phyloP scores from a whole-genome alignment of 2,113 vertebrate genomes.

The Dicrurus megarhynchus region DNA sequence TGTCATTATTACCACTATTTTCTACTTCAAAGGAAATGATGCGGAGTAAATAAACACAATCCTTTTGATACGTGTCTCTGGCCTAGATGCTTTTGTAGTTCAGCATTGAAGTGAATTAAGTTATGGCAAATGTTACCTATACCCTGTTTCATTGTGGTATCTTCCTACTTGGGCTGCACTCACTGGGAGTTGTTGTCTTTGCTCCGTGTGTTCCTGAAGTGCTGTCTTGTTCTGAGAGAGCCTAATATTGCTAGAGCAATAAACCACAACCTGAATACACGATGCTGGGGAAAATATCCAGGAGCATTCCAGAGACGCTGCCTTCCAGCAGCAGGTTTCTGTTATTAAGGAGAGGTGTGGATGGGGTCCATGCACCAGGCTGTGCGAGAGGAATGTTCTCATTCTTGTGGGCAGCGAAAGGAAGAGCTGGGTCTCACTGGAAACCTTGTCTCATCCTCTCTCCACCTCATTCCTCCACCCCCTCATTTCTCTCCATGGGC shows the following conservation, averaged over 20 bases:
- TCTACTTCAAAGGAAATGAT: neutral
- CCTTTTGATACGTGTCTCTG: neutral
- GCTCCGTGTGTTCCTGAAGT: neutral
- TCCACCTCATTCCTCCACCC: conserved; percentile 19
- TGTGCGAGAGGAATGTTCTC: neutral
- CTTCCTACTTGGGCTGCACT: neutral
- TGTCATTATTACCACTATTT: neutral
- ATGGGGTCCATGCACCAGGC: neutral
- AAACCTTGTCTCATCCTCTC: conserved; percentile 26
- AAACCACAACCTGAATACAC: neutral
- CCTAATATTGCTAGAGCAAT: neutral
- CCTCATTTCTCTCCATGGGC: conserved; percentile 37
- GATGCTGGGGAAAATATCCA: neutral
- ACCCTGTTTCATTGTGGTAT: neutral
- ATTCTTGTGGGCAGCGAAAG: conserved; percentile 11
- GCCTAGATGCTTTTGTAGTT: neutral
- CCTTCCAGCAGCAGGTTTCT: neutral
- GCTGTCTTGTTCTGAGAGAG: neutral
- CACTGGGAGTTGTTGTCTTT: neutral
- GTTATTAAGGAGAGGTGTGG: neutral
- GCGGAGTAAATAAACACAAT: neutral
- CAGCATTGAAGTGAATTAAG: neutral
- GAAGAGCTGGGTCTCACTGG: neutral
- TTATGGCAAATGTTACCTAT: neutral
- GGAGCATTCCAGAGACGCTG: neutral